Evolutionary conservation across 2,888 invertebrate genomes (phyloP).

Genomic region (Acanthococcus lagerstroemiae): DNA sequence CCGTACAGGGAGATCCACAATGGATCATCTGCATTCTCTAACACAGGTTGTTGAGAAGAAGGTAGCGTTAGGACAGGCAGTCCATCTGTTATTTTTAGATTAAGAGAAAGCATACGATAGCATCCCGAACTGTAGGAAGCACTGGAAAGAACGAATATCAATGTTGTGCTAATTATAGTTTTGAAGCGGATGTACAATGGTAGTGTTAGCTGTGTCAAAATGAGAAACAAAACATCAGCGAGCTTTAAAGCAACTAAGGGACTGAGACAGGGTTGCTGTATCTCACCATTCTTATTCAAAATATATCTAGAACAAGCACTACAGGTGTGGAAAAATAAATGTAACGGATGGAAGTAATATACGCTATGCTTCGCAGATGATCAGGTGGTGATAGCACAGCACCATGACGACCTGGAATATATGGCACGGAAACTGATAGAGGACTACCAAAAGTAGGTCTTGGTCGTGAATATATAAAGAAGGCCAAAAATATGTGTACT

Average conservation of each 20-base stretch:
- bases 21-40: background rate
- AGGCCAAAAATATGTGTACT: background rate
- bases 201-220: no score
- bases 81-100: background rate
- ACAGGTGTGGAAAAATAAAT: background rate
- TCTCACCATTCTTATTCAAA: background rate
- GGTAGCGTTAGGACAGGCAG: background rate
- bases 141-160: no score
- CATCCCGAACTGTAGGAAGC: no score
- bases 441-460: background rate
- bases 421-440: no score
- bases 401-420: background rate
- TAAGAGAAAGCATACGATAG: background rate
- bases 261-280: background rate
- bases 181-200: no score
- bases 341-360: background rate
- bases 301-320: background rate
- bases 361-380: background rate
- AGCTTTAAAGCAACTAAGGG: no score
- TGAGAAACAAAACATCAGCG: no score
- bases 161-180: no score
- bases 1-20: background rate
- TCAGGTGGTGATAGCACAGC: background rate
- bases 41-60: background rate
- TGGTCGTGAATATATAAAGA: no score